Percentiles rank a stretch among this genome's conserved stretches.
Evolutionary conservation across 2,797 vertebrate genomes (phyloP).

Genomic region (Hozukius guyotensis): DNA sequence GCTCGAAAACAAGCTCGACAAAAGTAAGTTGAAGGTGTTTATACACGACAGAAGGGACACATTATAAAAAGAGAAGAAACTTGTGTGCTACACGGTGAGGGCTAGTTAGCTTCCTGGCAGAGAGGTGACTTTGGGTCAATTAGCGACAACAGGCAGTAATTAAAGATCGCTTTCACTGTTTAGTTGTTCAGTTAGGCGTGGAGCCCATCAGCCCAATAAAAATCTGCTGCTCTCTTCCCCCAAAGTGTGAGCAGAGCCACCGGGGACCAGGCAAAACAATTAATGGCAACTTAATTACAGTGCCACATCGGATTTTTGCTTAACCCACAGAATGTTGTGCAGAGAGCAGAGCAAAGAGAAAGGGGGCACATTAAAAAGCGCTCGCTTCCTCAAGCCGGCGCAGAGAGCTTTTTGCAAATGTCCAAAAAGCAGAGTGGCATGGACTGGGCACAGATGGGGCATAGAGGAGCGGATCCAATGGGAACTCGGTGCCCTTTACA

Average conservation of each 20-base stretch:
- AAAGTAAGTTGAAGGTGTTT: background rate
- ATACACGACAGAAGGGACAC: background rate
- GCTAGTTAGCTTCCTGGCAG: slow-evolving; percentile 56
- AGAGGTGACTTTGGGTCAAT: slow-evolving; percentile 75
- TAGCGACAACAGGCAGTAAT: slow-evolving; percentile 73
- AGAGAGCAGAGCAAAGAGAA: slow-evolving; percentile 21
- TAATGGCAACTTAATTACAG: slow-evolving; percentile 77
- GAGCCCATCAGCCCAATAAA: slow-evolving; percentile 70
- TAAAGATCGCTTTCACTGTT: slow-evolving; percentile 74
- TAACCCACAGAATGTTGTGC: slow-evolving; percentile 55
- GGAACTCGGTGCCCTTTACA: slow-evolving; percentile 80
- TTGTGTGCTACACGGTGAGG: slow-evolving; percentile 2
- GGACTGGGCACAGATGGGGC: slow-evolving; percentile 72
- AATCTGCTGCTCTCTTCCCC: slow-evolving; percentile 64
- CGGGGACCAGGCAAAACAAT: slow-evolving; percentile 70
- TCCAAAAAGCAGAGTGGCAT: slow-evolving; percentile 55
- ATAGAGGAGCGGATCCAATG: slow-evolving; percentile 70
- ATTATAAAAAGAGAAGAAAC: slow-evolving; percentile 10
- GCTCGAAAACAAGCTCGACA: slow-evolving; percentile 1
- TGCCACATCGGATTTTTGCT: slow-evolving; percentile 58
- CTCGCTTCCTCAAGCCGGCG: slow-evolving; percentile 11
- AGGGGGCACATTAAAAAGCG: slow-evolving; percentile 14
- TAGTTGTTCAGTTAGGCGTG: slow-evolving; percentile 75
- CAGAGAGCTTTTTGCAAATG: slow-evolving; percentile 25
- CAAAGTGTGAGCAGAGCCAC: slow-evolving; percentile 55